A percentile compares a stretch with the other conserved stretches of the same genome.
These are phyloP conservation scores for Typhlomys cinereus DNA, from an alignment of 2,113 vertebrate genomes.

Conservation along the genomic window DNA sequence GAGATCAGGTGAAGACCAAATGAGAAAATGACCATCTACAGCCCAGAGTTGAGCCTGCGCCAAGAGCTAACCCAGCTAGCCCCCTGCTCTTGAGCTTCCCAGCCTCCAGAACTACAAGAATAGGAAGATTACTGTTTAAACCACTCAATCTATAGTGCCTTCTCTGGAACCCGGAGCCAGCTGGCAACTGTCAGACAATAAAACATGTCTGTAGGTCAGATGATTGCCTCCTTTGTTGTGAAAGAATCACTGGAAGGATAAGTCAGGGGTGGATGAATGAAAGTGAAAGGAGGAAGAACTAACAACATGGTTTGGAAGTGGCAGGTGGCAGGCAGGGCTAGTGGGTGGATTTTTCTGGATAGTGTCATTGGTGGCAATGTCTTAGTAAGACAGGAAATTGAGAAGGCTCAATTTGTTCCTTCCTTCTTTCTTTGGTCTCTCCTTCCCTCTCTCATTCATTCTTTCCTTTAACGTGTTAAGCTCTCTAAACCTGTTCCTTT, in stretches of 20 bases:
- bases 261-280: neutral
- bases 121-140: neutral
- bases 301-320: neutral
- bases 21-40: neutral
- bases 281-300: neutral
- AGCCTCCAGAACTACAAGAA: neutral
- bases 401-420: neutral
- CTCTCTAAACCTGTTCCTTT: rapidly evolving
- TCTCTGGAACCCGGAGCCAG: neutral
- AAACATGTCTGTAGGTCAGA: neutral
- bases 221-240: neutral
- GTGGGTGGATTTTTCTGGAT: neutral
- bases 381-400: neutral
- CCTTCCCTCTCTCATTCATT: neutral
- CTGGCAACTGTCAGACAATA: neutral
- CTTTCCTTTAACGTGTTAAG: neutral
- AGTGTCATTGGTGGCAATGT: neutral
- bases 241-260: neutral
- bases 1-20: neutral
- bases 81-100: neutral
- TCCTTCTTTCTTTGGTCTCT: too few species aligned
- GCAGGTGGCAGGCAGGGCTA: neutral
- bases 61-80: neutral
- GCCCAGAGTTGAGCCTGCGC: neutral
- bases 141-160: neutral